Evolutionary conservation across 2,113 vertebrate species (phyloP).

Genomic region (Neodontobutis hainanensis): DNA sequence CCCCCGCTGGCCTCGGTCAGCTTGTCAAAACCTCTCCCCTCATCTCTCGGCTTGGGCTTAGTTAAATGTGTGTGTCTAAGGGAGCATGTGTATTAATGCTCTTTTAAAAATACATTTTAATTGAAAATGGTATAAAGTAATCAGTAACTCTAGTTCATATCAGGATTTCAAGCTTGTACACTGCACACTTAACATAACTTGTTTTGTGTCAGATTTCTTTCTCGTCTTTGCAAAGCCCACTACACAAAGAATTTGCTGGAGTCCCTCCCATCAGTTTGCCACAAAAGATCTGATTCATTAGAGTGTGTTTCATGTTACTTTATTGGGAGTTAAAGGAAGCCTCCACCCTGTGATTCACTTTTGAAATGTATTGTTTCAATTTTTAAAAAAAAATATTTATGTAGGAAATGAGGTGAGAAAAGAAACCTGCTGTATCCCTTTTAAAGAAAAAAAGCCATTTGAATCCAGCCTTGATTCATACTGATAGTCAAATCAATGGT

Average conservation of each 20-base stretch:
- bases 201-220: constrained; percentile 15
- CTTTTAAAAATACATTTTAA: too few species aligned
- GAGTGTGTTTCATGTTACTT: constrained; percentile 59
- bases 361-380: constrained; percentile 54
- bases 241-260: constrained; percentile 51
- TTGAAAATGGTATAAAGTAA: too few species aligned
- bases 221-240: constrained; percentile 56
- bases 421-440: not conserved
- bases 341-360: constrained; percentile 33
- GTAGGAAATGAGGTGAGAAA: constrained; percentile 32
- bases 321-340: constrained; percentile 53
- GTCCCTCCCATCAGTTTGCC: constrained; percentile 27
- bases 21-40: constrained; percentile 51
- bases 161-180: not conserved
- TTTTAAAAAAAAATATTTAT: constrained; percentile 38
- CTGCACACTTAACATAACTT: constrained; percentile 50
- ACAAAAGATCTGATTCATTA: constrained; percentile 74
- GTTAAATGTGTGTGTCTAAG: constrained; percentile 18
- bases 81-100: constrained; percentile 23
- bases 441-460: constrained; percentile 16
- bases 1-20: constrained; percentile 64
- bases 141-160: constrained; percentile 9
- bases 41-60: constrained; percentile 21
- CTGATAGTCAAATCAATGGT: constrained; percentile 45
- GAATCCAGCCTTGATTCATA: constrained; percentile 24